phyloP scores from a whole-genome alignment of 1,140 invertebrate genomes.

The Anadara kagoshimensis region DNA sequence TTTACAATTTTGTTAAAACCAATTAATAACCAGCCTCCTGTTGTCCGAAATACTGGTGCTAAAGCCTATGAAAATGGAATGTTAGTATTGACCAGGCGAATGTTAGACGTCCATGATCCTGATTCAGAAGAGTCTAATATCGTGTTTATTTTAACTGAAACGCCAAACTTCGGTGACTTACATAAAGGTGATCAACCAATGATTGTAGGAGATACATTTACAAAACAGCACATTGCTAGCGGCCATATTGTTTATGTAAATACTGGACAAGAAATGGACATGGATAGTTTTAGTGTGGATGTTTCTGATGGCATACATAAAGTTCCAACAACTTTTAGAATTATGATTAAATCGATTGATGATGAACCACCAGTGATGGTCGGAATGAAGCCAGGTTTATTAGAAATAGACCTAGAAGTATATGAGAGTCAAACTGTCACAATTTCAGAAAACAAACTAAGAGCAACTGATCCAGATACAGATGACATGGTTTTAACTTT shows the following conservation, averaged over 20 bases:
- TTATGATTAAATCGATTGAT: slow-evolving; percentile 65
- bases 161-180: slow-evolving; percentile 64
- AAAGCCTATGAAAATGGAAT: slow-evolving; percentile 67
- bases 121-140: slow-evolving; percentile 66
- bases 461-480: slow-evolving; percentile 68
- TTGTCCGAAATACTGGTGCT: slow-evolving; percentile 65
- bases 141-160: slow-evolving; percentile 58
- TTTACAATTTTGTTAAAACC: slow-evolving; percentile 71
- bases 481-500: slow-evolving; percentile 66
- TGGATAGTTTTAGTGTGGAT: slow-evolving; percentile 69
- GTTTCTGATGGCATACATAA: slow-evolving; percentile 73
- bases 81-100: slow-evolving; percentile 58
- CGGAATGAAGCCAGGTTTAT: no score
- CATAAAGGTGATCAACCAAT: slow-evolving; percentile 49
- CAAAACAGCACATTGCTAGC: slow-evolving; percentile 58
- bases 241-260: slow-evolving; percentile 70
- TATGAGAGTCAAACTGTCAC: slow-evolving; percentile 4
- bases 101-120: slow-evolving; percentile 67
- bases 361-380: slow-evolving; percentile 64
- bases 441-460: slow-evolving; percentile 61
- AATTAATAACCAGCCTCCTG: slow-evolving; percentile 72
- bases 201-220: slow-evolving; percentile 65
- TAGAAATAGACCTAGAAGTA: no score
- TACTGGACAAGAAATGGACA: slow-evolving; percentile 58
- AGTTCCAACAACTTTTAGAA: slow-evolving; percentile 66